Evolutionary conservation across 2,888 invertebrate genomes (phyloP).

Genomic region (Platycheirus rosarum): DNA sequence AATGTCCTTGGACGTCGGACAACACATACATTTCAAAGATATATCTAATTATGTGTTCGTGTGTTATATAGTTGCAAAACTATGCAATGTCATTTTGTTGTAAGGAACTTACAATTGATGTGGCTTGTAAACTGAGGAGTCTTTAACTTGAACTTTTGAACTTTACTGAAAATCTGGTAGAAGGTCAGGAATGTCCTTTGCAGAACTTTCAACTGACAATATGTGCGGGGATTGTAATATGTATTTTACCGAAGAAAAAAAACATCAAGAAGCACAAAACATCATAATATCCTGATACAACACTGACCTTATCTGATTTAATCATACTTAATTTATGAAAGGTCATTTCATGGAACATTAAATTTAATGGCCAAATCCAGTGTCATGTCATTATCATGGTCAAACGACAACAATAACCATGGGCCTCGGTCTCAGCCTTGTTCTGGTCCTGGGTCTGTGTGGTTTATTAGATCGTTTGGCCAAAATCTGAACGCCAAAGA

Average conservation of each 20-base stretch:
- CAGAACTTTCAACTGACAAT: neutral
- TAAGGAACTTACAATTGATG: slow-evolving; percentile 45
- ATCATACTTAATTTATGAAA: slow-evolving; percentile 74
- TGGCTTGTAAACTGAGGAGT: slow-evolving; percentile 28
- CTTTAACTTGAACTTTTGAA: slow-evolving; percentile 12
- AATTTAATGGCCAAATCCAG: slow-evolving; percentile 71
- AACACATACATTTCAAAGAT: slow-evolving; percentile 46
- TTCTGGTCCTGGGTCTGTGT: neutral
- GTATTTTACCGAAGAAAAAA: neutral
- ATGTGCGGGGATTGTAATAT: slow-evolving; percentile 31
- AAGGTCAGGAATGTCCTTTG: neutral
- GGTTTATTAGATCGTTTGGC: neutral
- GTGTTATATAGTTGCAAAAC: slow-evolving; percentile 8
- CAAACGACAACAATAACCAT: slow-evolving; percentile 72
- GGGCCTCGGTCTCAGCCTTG: slow-evolving; percentile 16
- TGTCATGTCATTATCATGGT: slow-evolving; percentile 74
- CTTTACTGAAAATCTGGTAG: neutral
- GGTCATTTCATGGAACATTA: slow-evolving; percentile 73
- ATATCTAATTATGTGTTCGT: no score
- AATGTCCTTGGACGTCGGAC: slow-evolving; percentile 28
- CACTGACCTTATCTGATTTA: slow-evolving; percentile 74
- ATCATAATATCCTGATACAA: slow-evolving; percentile 52
- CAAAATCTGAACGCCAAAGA: slow-evolving; percentile 19
- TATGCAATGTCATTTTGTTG: slow-evolving; percentile 37
- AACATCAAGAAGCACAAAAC: slow-evolving; percentile 43